Conservation (phyloP, 2,113 vertebrate genomes). For the Neoarius graeffei region DNA sequence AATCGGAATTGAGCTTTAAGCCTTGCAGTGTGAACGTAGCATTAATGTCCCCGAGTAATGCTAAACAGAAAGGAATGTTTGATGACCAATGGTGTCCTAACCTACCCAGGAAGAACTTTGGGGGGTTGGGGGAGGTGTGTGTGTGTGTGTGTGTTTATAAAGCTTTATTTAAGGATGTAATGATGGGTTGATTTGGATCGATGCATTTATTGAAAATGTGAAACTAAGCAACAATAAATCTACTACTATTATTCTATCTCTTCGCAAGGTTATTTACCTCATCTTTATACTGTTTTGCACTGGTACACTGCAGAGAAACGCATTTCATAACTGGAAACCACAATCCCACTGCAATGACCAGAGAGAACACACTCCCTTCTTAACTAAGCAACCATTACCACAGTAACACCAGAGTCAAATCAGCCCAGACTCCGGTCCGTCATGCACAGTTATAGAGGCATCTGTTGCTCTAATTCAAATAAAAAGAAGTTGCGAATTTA, state of each 20-base stretch:
- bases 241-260: background rate
- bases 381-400: constrained; percentile 42
- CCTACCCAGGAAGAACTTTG: background rate
- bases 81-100: background rate
- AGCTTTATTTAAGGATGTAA: background rate
- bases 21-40: too few species aligned
- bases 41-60: background rate
- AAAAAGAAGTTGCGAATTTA: background rate
- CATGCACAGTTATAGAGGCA: constrained; percentile 19
- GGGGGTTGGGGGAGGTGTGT: background rate
- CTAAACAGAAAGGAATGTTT: background rate
- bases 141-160: background rate
- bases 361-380: constrained; percentile 8
- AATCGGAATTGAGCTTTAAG: too few species aligned
- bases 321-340: background rate
- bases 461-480: background rate
- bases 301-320: background rate
- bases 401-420: constrained; percentile 45
- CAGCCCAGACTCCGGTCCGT: constrained; percentile 24
- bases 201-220: background rate
- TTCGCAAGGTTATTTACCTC: background rate
- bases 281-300: background rate
- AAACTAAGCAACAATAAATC: background rate
- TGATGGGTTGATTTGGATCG: background rate
- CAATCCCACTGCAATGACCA: constrained; percentile 39